phyloP scores from a whole-genome alignment of 1,140 invertebrate genomes.

The Anoplolepis gracilipes region DNA sequence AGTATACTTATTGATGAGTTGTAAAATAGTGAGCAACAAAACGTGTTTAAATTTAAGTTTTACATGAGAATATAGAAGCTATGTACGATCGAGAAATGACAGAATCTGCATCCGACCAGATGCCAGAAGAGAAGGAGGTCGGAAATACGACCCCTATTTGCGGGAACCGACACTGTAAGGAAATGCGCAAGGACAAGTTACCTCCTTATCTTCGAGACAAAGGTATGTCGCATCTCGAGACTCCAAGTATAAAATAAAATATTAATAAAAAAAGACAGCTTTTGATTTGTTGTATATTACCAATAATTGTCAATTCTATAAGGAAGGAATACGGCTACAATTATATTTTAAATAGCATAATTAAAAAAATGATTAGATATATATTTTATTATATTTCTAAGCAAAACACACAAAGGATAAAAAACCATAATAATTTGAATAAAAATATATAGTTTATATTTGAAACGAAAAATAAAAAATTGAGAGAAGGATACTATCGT shows the following conservation, averaged over 20 bases:
- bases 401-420: too few species aligned
- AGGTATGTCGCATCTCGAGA: conserved; percentile 70
- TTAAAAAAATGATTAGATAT: too few species aligned
- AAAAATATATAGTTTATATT: too few species aligned
- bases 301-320: background rate
- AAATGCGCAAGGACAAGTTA: conserved; percentile 72
- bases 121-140: conserved; percentile 40
- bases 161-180: conserved; percentile 65
- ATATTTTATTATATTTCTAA: too few species aligned
- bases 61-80: background rate
- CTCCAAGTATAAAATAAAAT: background rate
- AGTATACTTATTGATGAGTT: background rate
- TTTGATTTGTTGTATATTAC: background rate
- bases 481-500: background rate
- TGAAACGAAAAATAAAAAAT: too few species aligned
- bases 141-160: conserved; percentile 7
- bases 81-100: conserved; percentile 17
- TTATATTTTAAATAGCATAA: background rate
- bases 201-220: conserved; percentile 77
- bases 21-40: background rate
- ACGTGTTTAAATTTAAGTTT: background rate
- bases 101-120: background rate
- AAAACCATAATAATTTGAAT: too few species aligned
- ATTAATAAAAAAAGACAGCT: background rate
- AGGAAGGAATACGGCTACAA: background rate